Evolutionary conservation across 2,113 vertebrate genomes (phyloP), one percentile per base, ranked within the genome.

Genomic region (Myxocyprinus asiaticus): DNA sequence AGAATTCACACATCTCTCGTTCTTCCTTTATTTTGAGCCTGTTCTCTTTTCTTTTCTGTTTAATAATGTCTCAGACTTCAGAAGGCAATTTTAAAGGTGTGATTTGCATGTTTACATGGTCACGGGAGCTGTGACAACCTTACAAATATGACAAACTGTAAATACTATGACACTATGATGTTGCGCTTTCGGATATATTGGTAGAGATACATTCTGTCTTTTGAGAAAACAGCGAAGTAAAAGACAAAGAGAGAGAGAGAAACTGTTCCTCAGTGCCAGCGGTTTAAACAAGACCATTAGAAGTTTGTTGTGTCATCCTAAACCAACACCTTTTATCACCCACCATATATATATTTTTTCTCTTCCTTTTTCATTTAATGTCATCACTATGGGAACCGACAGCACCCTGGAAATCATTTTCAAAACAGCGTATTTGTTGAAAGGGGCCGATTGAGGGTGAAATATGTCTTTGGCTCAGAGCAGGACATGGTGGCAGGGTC

Each of bases 111-210:
- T 97, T 97, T 95, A 96, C 90, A 90, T 79, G 87, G 84, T 85
- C 65, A 62, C 76, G 88, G 92, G 90, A 88, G 90, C 89, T 33
- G 90, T 93, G 90, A 92, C 92, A 86, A 91, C 88, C 90, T 90
- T 88, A 89, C 91, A 94, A 96, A 95, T 92, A 96, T 96, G 94
- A 94, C 94, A 94, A 94, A 95, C 93, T 94, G 93, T 95, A 96
- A 96, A 96, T 94, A 93, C 87, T 90, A 91, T 81, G 79, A 86
- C 91, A 93, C 94, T 95, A 95, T 94, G 88, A 91, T 85, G 86
- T 90, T 92, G 92, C 91, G 93, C 90, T 90, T 22, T 76, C 58
- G 47, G 44, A 92, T 90, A 89, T 86, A 88, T 53, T 67, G 88
- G 88, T 62, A 89, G 91, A 71, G 92, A 95, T 94, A 96, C 91